Conservation (phyloP, 2,888 invertebrate genomes). For the Heterodera filipjevi region DNA sequence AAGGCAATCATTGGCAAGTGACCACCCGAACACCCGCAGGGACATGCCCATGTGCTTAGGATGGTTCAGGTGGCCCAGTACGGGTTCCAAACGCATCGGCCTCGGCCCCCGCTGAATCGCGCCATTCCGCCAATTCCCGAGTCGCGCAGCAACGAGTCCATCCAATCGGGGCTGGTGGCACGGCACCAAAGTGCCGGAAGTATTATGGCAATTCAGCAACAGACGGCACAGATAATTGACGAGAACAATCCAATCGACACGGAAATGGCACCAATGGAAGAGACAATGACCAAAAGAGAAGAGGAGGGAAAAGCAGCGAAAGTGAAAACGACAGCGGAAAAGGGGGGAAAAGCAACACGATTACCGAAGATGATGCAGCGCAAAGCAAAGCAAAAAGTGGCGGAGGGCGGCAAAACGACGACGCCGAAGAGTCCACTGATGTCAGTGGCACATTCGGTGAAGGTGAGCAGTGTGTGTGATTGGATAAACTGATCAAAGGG, state of each 20-base stretch:
- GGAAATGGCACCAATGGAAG: constrained; percentile 7
- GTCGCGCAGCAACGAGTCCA: constrained; percentile 60
- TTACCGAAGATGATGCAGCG: constrained; percentile 18
- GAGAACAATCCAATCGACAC: constrained; percentile 28
- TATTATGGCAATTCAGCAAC: neutral
- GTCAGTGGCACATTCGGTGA: constrained; percentile 60
- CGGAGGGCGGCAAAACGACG: constrained; percentile 18
- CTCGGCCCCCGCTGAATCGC: constrained; percentile 61
- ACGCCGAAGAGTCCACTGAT: constrained; percentile 60
- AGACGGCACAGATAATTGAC: constrained; percentile 26
- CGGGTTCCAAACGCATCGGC: constrained; percentile 31
- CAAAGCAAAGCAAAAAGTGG: neutral
- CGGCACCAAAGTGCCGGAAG: constrained; percentile 16
- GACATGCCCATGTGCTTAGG: too few species aligned
- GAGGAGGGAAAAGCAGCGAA: neutral
- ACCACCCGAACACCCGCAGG: too few species aligned
- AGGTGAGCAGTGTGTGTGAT: constrained; percentile 36
- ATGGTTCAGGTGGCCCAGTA: constrained; percentile 22
- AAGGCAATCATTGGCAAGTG: constrained; percentile 18
- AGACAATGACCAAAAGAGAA: neutral
- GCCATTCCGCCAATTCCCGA: constrained; percentile 65
- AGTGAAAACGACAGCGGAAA: neutral
- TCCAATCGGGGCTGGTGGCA: constrained; percentile 51
- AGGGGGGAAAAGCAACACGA: constrained; percentile 8
- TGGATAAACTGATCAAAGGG: too few species aligned